phyloP scores from a whole-genome alignment of 2,113 vertebrate species.

The Dascyllus trimaculatus region DNA sequence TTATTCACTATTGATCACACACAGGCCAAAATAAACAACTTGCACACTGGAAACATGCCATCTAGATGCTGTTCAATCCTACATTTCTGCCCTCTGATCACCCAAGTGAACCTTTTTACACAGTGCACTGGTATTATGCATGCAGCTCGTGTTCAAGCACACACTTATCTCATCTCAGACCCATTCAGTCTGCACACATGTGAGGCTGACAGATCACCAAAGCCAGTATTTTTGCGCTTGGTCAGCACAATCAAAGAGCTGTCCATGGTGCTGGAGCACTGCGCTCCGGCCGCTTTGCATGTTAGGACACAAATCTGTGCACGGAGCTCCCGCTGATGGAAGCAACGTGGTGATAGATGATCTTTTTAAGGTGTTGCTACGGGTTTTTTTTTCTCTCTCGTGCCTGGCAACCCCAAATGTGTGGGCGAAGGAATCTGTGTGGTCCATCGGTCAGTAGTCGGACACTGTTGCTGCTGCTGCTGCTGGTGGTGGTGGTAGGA shows the following conservation, averaged over 20 bases:
- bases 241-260: conserved; percentile 58
- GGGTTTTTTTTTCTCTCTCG: conserved; percentile 18
- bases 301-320: not conserved
- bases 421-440: conserved; percentile 70
- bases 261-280: conserved; percentile 54
- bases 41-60: too few relatives aligned
- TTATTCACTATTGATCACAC: too few relatives aligned
- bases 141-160: conserved; percentile 21
- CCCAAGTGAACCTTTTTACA: not conserved
- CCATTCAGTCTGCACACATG: conserved; percentile 21
- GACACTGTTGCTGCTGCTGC: conserved; percentile 73
- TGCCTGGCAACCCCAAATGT: conserved; percentile 40
- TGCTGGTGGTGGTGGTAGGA: conserved; percentile 54
- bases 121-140: not conserved
- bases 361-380: not conserved
- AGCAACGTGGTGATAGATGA: not conserved
- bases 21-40: conserved; percentile 12
- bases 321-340: not conserved
- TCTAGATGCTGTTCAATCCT: not conserved
- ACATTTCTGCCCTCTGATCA: not conserved
- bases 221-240: conserved; percentile 12
- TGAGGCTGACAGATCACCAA: conserved; percentile 2
- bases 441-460: conserved; percentile 66
- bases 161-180: conserved; percentile 14
- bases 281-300: not conserved